phyloP scores from a whole-genome alignment of 1,140 invertebrate species.

The Grapholita molesta region DNA sequence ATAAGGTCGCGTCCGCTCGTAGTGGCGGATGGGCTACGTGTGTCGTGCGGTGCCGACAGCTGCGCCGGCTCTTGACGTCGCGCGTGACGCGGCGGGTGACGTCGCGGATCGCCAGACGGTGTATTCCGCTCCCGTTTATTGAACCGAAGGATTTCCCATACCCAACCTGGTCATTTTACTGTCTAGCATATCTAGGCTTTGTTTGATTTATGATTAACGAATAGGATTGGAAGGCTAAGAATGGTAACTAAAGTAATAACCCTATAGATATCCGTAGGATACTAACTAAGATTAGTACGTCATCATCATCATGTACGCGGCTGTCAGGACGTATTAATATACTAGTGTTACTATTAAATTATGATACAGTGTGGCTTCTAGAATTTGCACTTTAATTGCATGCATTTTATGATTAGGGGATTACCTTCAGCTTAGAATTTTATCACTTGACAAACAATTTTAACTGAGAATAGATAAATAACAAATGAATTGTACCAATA shows the following conservation, averaged over 20 bases:
- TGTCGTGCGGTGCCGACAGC: constrained; percentile 29
- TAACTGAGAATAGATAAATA: background rate
- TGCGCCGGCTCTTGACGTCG: background rate
- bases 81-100: constrained; percentile 1
- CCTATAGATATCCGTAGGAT: too few species aligned
- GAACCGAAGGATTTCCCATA: background rate
- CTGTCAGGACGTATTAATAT: background rate
- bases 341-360: background rate
- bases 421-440: background rate
- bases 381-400: background rate
- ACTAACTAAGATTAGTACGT: too few species aligned
- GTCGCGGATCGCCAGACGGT: background rate
- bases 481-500: background rate
- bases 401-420: background rate
- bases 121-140: background rate
- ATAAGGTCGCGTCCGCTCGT: constrained; percentile 28
- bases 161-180: background rate
- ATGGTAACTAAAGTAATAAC: too few species aligned
- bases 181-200: background rate
- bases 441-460: background rate
- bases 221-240: too few species aligned
- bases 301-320: too few species aligned
- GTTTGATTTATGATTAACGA: too few species aligned
- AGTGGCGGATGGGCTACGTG: constrained; percentile 27
- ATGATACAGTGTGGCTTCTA: background rate